Evolutionary conservation across 2,797 vertebrate species (phyloP), one percentile per base, ranked within the genome.

Genomic region (Periparus ater): DNA sequence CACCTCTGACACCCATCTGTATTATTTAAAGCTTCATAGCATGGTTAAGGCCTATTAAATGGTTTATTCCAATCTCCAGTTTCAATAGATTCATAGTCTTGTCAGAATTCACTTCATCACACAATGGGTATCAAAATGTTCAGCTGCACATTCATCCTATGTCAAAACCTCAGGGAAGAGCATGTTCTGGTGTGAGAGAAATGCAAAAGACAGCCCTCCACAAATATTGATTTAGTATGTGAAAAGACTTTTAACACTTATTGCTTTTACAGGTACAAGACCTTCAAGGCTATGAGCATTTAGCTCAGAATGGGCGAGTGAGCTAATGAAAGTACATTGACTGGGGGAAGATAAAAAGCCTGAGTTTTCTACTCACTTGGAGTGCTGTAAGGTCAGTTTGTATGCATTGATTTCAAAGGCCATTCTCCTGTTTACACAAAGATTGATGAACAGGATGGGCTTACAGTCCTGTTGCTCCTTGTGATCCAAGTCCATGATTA

Each of bases 401-500:
- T 72, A 47, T 42, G 77, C 93, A 91, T 71, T 85, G 89, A 95
- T 94, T 94, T 87, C 61, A 83, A 89, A 88, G 73, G 73, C 82
- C 93, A 45, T 91, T 91, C 84, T 95, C 72, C 66, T 85, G 65
- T 96, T 95, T 94, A 79, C 53, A 54, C 22, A 80, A 57, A 84
- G 85, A 95, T 3, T 91, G 94, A 94, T 85, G 85, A 95, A 90
- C 76, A 93, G 80, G 86, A 88, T 84, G 85, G 48, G 55, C 50
- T 77, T 55, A 73, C 63, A 90, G 45, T 87, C 45, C 54, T 85
- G 74, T 61, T 91, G 79, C 63, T 88, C 88, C 83, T 93, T 90
- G 74, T 85, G 88, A 91, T 96, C 80, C 66, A 88, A 84, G 55
- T 60, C 89, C 77, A 79, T 89, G 74, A 95, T 94, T 82, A 96